Conservation (phyloP, 2,888 invertebrate genomes). For the Cylindroiulus punctatus region DNA sequence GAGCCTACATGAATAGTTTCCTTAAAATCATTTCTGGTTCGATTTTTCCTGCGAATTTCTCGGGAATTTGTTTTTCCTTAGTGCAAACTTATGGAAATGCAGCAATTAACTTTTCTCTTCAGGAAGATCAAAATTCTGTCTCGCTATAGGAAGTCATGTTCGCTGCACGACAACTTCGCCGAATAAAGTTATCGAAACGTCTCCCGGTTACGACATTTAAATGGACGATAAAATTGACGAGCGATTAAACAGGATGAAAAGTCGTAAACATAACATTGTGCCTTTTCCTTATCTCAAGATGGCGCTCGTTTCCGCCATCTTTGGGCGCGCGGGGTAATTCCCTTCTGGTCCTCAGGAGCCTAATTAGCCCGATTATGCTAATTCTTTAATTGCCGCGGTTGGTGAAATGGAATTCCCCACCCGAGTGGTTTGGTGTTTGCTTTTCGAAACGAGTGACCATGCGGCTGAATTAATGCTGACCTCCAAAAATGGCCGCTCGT, state of each 20-base stretch:
- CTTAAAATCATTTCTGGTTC: too few relatives aligned
- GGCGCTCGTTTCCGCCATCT: slow-evolving; percentile 22
- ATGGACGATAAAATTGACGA: background rate
- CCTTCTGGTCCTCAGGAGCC: background rate
- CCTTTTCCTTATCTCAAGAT: background rate
- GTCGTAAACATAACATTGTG: too few relatives aligned
- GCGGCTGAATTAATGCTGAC: background rate
- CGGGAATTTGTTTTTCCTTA: too few relatives aligned
- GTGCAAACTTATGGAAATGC: too few relatives aligned
- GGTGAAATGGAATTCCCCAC: slow-evolving; percentile 16
- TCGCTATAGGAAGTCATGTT: too few relatives aligned
- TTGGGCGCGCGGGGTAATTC: background rate
- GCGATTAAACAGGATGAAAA: background rate
- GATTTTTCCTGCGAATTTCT: too few relatives aligned
- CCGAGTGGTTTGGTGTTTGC: background rate
- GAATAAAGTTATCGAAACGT: too few relatives aligned
- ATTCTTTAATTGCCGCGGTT: background rate
- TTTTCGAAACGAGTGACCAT: background rate
- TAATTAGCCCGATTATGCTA: background rate
- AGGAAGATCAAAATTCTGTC: too few relatives aligned
- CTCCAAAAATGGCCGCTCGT: slow-evolving; percentile 32
- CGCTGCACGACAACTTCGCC: too few relatives aligned
- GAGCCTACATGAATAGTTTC: too few relatives aligned
- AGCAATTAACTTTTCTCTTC: too few relatives aligned
- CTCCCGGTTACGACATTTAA: background rate